Percentiles rank a stretch among this genome's conserved stretches.
These are phyloP conservation scores for Hesperia comma DNA, from an alignment of 2,888 invertebrate genomes.

Conservation along the genomic window DNA sequence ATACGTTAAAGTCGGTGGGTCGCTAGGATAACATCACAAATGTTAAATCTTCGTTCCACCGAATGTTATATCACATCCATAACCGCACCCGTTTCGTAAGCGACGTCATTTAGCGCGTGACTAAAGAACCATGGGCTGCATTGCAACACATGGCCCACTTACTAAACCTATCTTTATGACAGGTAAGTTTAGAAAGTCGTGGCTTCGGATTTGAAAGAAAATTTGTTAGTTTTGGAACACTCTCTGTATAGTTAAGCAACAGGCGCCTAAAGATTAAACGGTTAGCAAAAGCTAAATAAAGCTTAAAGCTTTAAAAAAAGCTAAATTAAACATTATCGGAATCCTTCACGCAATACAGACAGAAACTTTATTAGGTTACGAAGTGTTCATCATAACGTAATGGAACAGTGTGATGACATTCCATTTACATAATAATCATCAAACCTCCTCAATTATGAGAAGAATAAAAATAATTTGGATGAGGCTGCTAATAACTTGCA, in stretches of 20 bases:
- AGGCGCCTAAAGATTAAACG: too few species aligned
- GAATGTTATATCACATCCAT: constrained; percentile 7
- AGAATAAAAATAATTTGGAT: background rate
- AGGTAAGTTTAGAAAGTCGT: constrained; percentile 28
- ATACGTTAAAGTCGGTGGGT: background rate
- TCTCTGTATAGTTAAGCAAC: too few species aligned
- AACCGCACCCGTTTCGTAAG: constrained; percentile 26
- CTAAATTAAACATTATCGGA: too few species aligned
- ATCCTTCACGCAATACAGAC: too few species aligned
- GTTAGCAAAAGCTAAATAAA: too few species aligned
- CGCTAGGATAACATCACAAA: constrained; percentile 3
- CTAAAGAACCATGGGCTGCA: constrained; percentile 25
- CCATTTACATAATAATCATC: too few species aligned
- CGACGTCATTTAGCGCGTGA: constrained; percentile 19
- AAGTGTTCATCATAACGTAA: too few species aligned
- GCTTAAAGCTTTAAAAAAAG: too few species aligned
- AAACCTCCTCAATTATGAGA: too few species aligned
- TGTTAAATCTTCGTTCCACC: background rate
- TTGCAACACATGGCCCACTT: constrained; percentile 37
- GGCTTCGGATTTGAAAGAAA: constrained; percentile 7
- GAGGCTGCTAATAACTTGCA: background rate
- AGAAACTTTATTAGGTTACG: too few species aligned
- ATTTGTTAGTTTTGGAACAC: constrained; percentile 6
- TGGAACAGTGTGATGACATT: too few species aligned
- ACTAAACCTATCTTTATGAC: constrained; percentile 34